Conservation (phyloP, 2,797 vertebrate genomes). For the Serranus cabrilla region DNA sequence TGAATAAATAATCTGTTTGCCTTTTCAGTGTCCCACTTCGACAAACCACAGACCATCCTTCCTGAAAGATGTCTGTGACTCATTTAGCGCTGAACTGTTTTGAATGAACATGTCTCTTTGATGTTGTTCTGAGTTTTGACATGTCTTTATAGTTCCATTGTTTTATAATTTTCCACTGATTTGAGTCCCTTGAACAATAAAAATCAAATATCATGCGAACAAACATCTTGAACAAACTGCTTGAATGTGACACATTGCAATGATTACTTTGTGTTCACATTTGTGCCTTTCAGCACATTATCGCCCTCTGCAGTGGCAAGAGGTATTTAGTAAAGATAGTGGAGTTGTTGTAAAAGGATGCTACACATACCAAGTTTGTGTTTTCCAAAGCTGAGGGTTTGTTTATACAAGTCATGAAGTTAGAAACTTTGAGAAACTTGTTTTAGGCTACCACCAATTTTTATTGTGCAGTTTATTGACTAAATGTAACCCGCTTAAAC, state of each 20-base stretch:
- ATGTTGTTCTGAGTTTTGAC: constrained; percentile 60
- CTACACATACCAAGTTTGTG: not conserved
- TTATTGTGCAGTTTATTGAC: not conserved
- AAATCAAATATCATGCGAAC: constrained; percentile 41
- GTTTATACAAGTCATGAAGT: not conserved
- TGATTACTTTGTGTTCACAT: constrained; percentile 18
- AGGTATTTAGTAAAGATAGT: not conserved
- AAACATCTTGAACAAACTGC: constrained; percentile 53
- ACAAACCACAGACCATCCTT: constrained; percentile 66
- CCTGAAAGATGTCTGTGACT: constrained; percentile 69
- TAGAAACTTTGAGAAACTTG: not conserved
- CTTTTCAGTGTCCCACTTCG: constrained; percentile 75
- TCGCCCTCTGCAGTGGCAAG: constrained; percentile 4
- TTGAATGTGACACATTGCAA: constrained; percentile 29
- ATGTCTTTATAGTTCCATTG: constrained; percentile 61
- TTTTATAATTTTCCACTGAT: constrained; percentile 59
- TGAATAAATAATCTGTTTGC: constrained; percentile 80
- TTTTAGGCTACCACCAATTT: not conserved
- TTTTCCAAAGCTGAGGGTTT: not conserved
- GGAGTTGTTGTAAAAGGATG: not conserved
- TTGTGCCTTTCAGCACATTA: constrained; percentile 24
- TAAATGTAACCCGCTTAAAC: not conserved
- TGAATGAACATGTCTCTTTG: constrained; percentile 65
- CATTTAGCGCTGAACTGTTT: constrained; percentile 69
- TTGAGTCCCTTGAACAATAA: constrained; percentile 40